Base-by-base conservation (phyloP, 2,888 invertebrate species). In the Pharmacophagus antenor region DNA sequence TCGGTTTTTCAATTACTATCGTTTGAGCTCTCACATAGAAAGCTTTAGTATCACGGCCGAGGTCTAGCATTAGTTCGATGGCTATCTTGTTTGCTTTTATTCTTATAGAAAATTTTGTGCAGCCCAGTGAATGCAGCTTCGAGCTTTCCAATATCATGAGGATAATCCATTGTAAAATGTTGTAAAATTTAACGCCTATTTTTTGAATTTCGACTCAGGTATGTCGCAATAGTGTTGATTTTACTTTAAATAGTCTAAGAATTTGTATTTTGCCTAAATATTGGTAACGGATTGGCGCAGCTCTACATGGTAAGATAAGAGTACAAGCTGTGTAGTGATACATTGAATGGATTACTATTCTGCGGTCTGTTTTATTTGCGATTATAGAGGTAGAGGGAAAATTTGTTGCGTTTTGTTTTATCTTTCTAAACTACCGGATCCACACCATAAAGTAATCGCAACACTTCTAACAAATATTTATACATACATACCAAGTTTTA, bases 61-160 rank as follows among this genome's bases (percentile, higher is more conserved):
- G 76, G 77, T 56, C 41, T 51, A 82, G 84, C 84, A 85, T 82
- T 80, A 84, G 77, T 80, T 73, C 82, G 84, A 88, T 85, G 83
- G 84, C 80, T 84, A 89, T 88, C 90, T 85, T 88, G 88, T 89
- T 89, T 88, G 88, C 88, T 88, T 88, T 88, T 88, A 89, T 88
- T 85, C 88, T 89, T 88, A 89, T 89, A 89, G 87, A 89, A 88
- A 88, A 88, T 88, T 88, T 88, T 77, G 88, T 88, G 86, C 87
- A 88, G 88, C 82, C 82, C 84, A 80, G 80, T 84, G 89, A 85
- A 88, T 88, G 89, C 89, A 87, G 80, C 84, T 83, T 74, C 83
- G 79, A 76, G 85, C 84, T 86, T 84, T 89, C 87, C 89, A 88
- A 89, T 89, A 88, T 89, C 86, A 84, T 79, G 74, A 72, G 86